Conservation (phyloP, 2,888 invertebrate species). For the Sarcophaga carnaria region DNA sequence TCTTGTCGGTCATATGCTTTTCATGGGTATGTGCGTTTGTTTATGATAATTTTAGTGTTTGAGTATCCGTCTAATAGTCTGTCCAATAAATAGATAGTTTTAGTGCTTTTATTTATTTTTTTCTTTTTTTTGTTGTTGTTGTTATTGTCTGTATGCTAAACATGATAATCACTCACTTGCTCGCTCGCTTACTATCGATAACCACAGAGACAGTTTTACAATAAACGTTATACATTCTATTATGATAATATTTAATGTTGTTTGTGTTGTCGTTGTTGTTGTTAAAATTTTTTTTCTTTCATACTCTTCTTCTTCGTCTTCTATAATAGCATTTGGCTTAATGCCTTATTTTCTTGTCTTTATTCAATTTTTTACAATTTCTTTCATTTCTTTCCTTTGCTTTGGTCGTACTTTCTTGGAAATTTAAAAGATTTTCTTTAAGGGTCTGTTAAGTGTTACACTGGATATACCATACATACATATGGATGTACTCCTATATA, state of each 20-base stretch:
- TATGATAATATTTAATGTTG: constrained; percentile 38
- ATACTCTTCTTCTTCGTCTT: constrained; percentile 5
- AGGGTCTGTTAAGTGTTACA: constrained; percentile 60
- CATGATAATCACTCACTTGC: constrained; percentile 66
- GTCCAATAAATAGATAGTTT: constrained; percentile 29
- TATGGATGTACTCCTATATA: neutral
- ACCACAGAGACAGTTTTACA: constrained; percentile 65
- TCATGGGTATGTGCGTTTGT: constrained; percentile 28
- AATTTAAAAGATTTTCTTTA: constrained; percentile 60
- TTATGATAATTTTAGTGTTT: neutral
- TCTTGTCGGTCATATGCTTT: constrained; percentile 59
- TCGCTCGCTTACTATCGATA: constrained; percentile 49
- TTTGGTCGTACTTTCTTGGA: constrained; percentile 57
- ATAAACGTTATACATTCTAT: constrained; percentile 11
- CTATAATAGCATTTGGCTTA: constrained; percentile 58
- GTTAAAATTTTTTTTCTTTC: too few relatives aligned
- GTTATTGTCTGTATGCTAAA: constrained; percentile 60
- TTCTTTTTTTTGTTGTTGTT: neutral
- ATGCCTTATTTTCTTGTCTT: constrained; percentile 55
- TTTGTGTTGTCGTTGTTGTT: constrained; percentile 19
- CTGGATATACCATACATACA: constrained; percentile 40
- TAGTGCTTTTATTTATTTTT: neutral
- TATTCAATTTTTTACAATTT: constrained; percentile 42
- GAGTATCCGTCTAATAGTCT: constrained; percentile 1
- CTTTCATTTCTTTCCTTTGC: neutral